Conservation (phyloP, 2,797 vertebrate genomes). For the Anableps anableps region DNA sequence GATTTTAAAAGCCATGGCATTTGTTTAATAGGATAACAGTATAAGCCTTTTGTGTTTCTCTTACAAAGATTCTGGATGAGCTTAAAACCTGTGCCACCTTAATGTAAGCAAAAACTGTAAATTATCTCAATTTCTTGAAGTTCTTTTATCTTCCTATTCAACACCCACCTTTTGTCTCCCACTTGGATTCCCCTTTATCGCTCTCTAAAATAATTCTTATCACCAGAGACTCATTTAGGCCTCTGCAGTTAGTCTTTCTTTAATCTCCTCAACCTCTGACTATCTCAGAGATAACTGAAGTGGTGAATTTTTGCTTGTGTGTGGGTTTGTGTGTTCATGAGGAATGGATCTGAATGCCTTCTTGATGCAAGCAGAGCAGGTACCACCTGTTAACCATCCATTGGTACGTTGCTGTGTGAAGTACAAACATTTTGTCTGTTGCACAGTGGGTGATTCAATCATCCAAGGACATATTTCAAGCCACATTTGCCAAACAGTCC, state of each 20-base stretch:
- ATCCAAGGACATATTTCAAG: conserved; percentile 31
- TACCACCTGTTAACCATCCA: background rate
- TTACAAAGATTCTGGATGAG: background rate
- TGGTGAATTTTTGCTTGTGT: conserved; percentile 6
- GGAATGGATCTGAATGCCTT: background rate
- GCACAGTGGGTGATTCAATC: conserved; percentile 22
- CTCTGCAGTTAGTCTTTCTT: conserved; percentile 47
- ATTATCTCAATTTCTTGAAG: background rate
- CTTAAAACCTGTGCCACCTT: background rate
- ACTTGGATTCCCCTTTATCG: conserved; percentile 13
- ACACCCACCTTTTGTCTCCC: background rate
- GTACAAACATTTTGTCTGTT: background rate
- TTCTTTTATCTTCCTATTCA: conserved; percentile 1
- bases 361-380: background rate
- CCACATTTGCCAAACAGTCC: conserved; percentile 17
- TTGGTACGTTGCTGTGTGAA: background rate
- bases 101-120: conserved; percentile 20
- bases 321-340: background rate
- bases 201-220: conserved; percentile 42
- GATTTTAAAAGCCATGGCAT: background rate
- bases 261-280: conserved; percentile 45
- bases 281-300: conserved; percentile 39
- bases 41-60: background rate
- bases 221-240: conserved; percentile 46
- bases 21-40: background rate